Percentiles rank a stretch among this genome's conserved stretches.
Evolutionary conservation across 2,888 invertebrate genomes (phyloP).

Genomic region (Eucera pruinosa): DNA sequence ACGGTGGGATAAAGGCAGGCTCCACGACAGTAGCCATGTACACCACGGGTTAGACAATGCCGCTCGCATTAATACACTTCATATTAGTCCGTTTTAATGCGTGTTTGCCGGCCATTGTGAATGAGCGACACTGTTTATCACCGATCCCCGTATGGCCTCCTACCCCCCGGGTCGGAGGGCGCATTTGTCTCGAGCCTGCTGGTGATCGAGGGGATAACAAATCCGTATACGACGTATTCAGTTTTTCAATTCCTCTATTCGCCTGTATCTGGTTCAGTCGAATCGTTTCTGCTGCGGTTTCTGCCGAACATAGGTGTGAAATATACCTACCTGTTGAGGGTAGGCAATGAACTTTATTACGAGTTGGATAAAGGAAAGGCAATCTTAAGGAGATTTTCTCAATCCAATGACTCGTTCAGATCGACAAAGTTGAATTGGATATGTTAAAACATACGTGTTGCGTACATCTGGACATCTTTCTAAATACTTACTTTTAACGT

Average conservation of each 20-base stretch:
- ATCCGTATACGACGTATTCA: constrained; percentile 67
- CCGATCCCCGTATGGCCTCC: constrained; percentile 79
- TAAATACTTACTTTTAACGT: too few relatives aligned
- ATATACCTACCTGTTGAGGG: background rate
- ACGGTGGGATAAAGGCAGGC: constrained; percentile 80
- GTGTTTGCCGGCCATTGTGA: constrained; percentile 84
- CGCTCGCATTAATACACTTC: constrained; percentile 84
- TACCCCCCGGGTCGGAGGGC: constrained; percentile 74
- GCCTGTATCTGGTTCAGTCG: constrained; percentile 40
- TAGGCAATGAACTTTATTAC: too few relatives aligned
- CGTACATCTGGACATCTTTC: too few relatives aligned
- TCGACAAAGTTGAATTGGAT: too few relatives aligned
- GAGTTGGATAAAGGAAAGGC: too few relatives aligned
- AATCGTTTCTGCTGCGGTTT: background rate
- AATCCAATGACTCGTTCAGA: too few relatives aligned
- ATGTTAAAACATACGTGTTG: too few relatives aligned
- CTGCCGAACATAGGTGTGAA: background rate
- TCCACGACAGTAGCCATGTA: constrained; percentile 83
- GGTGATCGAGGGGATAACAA: constrained; percentile 77
- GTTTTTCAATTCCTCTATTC: constrained; percentile 44
- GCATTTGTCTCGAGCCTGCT: constrained; percentile 80
- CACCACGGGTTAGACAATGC: constrained; percentile 83
- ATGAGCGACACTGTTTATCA: constrained; percentile 85
- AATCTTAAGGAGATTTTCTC: too few relatives aligned
- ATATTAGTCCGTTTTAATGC: constrained; percentile 84